phyloP scores from a whole-genome alignment of 2,113 vertebrate genomes.

The Vidua chalybeata region DNA sequence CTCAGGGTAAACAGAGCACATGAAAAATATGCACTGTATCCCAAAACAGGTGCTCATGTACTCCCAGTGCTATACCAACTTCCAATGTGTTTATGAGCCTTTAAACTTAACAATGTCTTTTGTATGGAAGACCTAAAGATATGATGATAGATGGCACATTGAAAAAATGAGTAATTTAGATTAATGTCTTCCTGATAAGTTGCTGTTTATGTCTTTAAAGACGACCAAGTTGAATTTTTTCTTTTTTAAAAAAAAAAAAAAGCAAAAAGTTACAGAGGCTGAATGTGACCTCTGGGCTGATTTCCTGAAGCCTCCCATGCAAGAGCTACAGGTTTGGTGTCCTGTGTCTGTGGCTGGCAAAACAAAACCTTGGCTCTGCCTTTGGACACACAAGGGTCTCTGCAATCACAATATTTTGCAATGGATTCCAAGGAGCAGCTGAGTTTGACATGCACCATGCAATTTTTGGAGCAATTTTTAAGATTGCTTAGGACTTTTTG shows the following conservation, averaged over 20 bases:
- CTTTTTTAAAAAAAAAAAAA: neutral
- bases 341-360: neutral
- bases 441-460: neutral
- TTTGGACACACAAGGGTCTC: neutral
- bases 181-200: neutral
- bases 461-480: slow-evolving; percentile 16
- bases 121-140: neutral
- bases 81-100: neutral
- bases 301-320: neutral
- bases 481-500: neutral
- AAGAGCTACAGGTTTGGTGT: neutral
- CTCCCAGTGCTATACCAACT: neutral
- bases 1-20: neutral
- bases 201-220: neutral
- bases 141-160: neutral
- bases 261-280: neutral
- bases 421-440: neutral
- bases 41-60: accelerated
- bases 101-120: neutral
- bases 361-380: neutral
- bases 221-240: neutral
- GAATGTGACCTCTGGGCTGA: neutral
- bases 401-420: neutral
- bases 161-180: neutral
- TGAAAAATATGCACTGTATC: neutral